These are phyloP conservation scores for Nephrocerus scutellatus DNA, from an alignment of 2,888 invertebrate species.

Conservation along the genomic window DNA sequence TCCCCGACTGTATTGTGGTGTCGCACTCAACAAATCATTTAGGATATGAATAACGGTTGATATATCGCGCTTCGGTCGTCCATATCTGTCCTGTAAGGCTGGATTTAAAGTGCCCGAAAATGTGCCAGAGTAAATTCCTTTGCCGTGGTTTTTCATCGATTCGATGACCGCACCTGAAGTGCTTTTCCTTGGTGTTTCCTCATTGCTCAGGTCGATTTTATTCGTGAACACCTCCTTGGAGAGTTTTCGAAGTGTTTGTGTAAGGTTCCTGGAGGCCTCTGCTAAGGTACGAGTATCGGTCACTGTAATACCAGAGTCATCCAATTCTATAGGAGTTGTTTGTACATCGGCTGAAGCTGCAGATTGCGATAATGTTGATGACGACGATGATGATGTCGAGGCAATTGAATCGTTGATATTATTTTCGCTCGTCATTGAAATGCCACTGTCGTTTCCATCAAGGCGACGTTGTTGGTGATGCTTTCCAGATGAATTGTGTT, in stretches of 20 bases:
- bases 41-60: slow-evolving; percentile 93
- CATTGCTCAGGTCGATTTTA: slow-evolving; percentile 49
- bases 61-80: slow-evolving; percentile 86
- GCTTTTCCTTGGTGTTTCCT: slow-evolving; percentile 49
- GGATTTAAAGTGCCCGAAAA: slow-evolving; percentile 93
- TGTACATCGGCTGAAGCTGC: slow-evolving; percentile 5
- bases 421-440: slow-evolving; percentile 1
- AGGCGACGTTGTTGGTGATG: slow-evolving; percentile 12
- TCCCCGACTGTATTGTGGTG: slow-evolving; percentile 57
- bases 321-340: slow-evolving; percentile 26
- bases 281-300: slow-evolving; percentile 68
- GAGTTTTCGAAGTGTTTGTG: slow-evolving; percentile 81
- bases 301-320: slow-evolving; percentile 46
- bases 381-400: slow-evolving; percentile 11
- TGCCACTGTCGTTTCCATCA: slow-evolving; percentile 7
- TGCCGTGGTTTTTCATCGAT: slow-evolving; percentile 88
- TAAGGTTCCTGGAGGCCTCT: slow-evolving; percentile 85
- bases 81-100: slow-evolving; percentile 83
- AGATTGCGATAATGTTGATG: slow-evolving; percentile 14
- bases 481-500: slow-evolving; percentile 4
- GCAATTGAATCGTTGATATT: slow-evolving; percentile 6
- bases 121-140: slow-evolving; percentile 93
- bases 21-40: slow-evolving; percentile 86
- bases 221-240: slow-evolving; percentile 82
- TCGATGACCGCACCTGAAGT: slow-evolving; percentile 78